Percentiles rank a stretch among this genome's conserved stretches.
Conservation (phyloP, 2,113 vertebrate species). For the Crotalus tigris region DNA sequence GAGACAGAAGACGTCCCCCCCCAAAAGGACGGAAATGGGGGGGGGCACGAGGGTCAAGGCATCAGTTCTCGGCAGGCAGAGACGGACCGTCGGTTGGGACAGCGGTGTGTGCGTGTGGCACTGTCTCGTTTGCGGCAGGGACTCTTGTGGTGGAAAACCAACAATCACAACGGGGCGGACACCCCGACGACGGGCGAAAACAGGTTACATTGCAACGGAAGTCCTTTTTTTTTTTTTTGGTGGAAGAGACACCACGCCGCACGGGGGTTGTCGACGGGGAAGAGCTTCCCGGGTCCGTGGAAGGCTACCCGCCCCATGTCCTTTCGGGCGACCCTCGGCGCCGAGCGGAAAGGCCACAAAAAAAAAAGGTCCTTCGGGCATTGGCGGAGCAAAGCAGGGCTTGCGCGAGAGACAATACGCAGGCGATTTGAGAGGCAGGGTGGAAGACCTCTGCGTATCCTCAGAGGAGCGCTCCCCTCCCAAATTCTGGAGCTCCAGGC, state of each 20-base stretch:
- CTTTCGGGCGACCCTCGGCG: neutral
- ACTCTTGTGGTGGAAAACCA: neutral
- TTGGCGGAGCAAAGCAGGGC: neutral
- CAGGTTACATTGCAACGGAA: neutral
- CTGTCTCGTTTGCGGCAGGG: neutral
- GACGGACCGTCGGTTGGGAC: neutral
- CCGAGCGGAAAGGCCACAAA: neutral
- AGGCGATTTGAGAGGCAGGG: no score
- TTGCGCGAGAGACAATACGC: neutral
- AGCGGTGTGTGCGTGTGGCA: neutral
- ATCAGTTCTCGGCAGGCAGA: slow-evolving; percentile 21
- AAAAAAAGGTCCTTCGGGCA: neutral
- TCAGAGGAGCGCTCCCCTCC: neutral
- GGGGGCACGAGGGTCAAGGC: slow-evolving; percentile 44
- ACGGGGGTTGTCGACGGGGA: neutral
- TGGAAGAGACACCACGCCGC: neutral
- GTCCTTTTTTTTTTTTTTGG: neutral
- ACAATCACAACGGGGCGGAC: neutral
- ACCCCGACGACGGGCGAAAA: neutral
- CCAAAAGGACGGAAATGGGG: slow-evolving; percentile 44
- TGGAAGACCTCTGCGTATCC: neutral
- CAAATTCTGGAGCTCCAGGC: neutral
- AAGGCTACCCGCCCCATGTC: neutral
- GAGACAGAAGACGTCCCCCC: slow-evolving; percentile 61
- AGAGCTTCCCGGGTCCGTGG: neutral